Base-by-base conservation (phyloP, 2,113 vertebrate genomes). In the Dicaeum eximium region DNA sequence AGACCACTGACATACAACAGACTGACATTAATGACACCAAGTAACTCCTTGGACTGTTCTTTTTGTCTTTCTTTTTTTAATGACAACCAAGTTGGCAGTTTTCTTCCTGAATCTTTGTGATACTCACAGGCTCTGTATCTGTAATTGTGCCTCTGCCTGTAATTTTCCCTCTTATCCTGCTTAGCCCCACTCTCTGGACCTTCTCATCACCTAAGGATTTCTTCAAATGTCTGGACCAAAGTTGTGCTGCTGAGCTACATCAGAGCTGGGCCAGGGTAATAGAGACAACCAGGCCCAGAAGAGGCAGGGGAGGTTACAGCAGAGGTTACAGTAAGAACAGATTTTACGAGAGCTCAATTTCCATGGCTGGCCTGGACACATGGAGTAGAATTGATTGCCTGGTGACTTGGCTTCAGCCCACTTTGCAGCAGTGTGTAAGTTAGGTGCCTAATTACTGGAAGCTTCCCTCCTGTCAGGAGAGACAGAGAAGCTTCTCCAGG, bases 401-500 rank as follows among this genome's bases (percentile, higher is more conserved):
- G 0, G 54, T 1, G 0, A 50, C 47, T 95, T 28, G 2, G 71
- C 62, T 90, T 82, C 58, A 80, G 42, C 66, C 50, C 10, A 22
- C 54, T 93, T 77, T 92, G 35, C 64, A 73, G 80, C 51, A 88
- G 71, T 56, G 54, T 64, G 8, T 90, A 93, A 90, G 74, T 92
- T 94, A 93, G 95, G 24, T 80, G 35, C 54, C 67, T 96, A 96
- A 95, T 96, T 95, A 92, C 92, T 94, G 79, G 54, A 90, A 92
- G 82, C 23, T 94, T 94, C 24, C 51, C 31, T 96, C 33, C 71
- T 88, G 75, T 77, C 75, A 70, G 50, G 58, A 92, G 71, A 94
- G 67, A 92, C 54, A 90, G 88, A 94, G 51, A 94, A 86, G 88
- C 30, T 94, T 94, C 88, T 90, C 47, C 51, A 70, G 54, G 82